Percentiles rank a stretch among this genome's conserved stretches.
Conservation (phyloP, 2,888 invertebrate genomes). For the Lasioglossum villosulum region DNA sequence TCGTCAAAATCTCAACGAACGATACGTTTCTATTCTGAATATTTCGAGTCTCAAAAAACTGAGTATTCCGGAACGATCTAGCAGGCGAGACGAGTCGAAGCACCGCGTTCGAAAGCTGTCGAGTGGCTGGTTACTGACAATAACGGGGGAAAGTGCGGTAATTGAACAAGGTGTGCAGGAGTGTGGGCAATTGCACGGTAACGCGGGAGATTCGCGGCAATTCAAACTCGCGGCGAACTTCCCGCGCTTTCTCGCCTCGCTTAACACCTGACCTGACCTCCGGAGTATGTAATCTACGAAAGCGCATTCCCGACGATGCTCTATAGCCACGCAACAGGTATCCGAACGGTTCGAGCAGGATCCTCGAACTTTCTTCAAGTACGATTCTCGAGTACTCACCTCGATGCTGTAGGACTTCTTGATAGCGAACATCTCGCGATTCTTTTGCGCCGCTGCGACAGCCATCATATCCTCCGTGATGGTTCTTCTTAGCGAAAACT, state of each 20-base stretch:
- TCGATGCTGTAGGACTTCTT: slow-evolving; percentile 99
- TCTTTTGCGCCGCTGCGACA: slow-evolving; percentile 96
- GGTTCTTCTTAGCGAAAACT: slow-evolving; percentile 55
- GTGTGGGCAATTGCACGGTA: neutral
- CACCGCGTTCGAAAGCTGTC: slow-evolving; percentile 9
- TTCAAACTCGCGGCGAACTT: slow-evolving; percentile 59
- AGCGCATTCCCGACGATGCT: neutral
- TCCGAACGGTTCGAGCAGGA: neutral
- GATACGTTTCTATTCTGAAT: too few relatives aligned
- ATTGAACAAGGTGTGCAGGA: neutral
- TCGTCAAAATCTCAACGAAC: too few relatives aligned
- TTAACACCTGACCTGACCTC: slow-evolving; percentile 3
- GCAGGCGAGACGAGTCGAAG: neutral
- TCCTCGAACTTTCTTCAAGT: neutral
- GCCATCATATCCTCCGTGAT: slow-evolving; percentile 88
- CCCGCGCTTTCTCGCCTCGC: slow-evolving; percentile 58
- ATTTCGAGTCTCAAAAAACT: neutral
- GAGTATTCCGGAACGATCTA: neutral
- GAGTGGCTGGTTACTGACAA: neutral
- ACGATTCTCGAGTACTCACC: slow-evolving; percentile 88
- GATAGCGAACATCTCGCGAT: slow-evolving; percentile 98
- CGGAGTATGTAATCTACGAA: neutral
- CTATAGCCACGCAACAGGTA: neutral
- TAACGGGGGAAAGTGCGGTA: slow-evolving; percentile 19
- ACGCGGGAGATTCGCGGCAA: slow-evolving; percentile 26